Evolutionary conservation across 2,113 vertebrate genomes (phyloP).

Genomic region (Lampris megalopsis): DNA sequence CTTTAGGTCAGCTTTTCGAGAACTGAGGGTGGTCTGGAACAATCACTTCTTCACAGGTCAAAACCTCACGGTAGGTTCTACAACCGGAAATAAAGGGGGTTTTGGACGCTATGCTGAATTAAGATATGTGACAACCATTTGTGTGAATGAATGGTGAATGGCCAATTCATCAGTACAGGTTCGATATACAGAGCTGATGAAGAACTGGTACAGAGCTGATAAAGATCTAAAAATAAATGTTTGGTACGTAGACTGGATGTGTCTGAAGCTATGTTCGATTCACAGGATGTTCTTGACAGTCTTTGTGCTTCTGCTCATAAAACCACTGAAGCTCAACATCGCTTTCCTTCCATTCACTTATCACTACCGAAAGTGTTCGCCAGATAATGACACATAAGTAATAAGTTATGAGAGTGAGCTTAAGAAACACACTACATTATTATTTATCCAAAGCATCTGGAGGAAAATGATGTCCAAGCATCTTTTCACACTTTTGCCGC

Average conservation of each 20-base stretch:
- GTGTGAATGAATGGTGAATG: not conserved
- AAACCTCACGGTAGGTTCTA: slow-evolving; percentile 56
- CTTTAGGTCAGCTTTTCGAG: slow-evolving; percentile 53
- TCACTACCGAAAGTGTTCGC: slow-evolving; percentile 42
- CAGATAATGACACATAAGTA: slow-evolving; percentile 64
- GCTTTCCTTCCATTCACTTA: slow-evolving; percentile 2
- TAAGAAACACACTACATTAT: slow-evolving; percentile 40
- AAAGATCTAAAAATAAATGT: not conserved
- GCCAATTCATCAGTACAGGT: too few relatives aligned
- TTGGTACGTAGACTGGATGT: not conserved
- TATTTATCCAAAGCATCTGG: slow-evolving; percentile 71
- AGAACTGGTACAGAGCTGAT: slow-evolving; percentile 1
- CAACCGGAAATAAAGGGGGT: slow-evolving; percentile 41
- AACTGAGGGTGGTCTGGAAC: slow-evolving; percentile 69
- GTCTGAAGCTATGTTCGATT: slow-evolving; percentile 29
- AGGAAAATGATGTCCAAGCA: slow-evolving; percentile 30
- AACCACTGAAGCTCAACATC: slow-evolving; percentile 9
- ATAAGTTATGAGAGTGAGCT: slow-evolving; percentile 41
- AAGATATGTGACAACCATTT: slow-evolving; percentile 12
- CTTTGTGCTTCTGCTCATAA: slow-evolving; percentile 21
- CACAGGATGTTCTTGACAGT: not conserved
- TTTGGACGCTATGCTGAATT: slow-evolving; percentile 38
- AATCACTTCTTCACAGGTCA: slow-evolving; percentile 63
- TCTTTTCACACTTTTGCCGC: slow-evolving; percentile 45
- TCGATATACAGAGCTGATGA: not conserved